Evolutionary conservation across 2,888 invertebrate genomes (phyloP), one percentile per base, ranked within the genome.

Genomic region (Cataglyphis altisquamis): DNA sequence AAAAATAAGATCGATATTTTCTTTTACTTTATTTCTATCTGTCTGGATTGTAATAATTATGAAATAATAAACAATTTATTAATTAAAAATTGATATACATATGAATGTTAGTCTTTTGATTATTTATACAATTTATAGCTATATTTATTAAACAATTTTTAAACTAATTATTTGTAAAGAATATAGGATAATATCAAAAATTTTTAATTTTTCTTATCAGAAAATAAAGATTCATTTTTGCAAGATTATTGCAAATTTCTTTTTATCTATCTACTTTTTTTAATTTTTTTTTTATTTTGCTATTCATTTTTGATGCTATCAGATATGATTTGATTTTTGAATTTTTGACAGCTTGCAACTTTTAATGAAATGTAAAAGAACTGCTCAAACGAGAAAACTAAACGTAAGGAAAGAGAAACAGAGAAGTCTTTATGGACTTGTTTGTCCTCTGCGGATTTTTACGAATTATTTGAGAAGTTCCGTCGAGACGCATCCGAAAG

Each of bases 341-440:
- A 36, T 82, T 72, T 78, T 29, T 73, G 74, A 86, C 84, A 77
- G 83, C 84, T 89, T 86, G 88, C 90, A 83, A 36, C 36, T 86
- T 86, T 88, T 82, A 72, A 83, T 75, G 73, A 82, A 88, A 90
- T 88, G 84, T 89, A 86, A 91, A 92, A 88, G 81, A 88, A 87
- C 74, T 77, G 83, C 62, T 70, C 80, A 81, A 87, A 81, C 63
- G 82, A 60, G 77, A 77, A 77, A 86, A 63, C 66, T 72, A 41
- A 39, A 72, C 21, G 32, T 29, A 48, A 63, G 52, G 66, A 66
- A 78, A 55, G 82, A 57, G 80, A 77, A 63, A 67, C 75, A 84
- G 84, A 66, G 82, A 84, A 88, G 88, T 91, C 92, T 93, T 93
- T 93, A 93, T 92, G 91, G 92, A 89, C 92, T 93, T 93, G 93